These are phyloP conservation scores for Homarus gammarus DNA, from an alignment of 2,888 invertebrate species.

Conservation along the genomic window DNA sequence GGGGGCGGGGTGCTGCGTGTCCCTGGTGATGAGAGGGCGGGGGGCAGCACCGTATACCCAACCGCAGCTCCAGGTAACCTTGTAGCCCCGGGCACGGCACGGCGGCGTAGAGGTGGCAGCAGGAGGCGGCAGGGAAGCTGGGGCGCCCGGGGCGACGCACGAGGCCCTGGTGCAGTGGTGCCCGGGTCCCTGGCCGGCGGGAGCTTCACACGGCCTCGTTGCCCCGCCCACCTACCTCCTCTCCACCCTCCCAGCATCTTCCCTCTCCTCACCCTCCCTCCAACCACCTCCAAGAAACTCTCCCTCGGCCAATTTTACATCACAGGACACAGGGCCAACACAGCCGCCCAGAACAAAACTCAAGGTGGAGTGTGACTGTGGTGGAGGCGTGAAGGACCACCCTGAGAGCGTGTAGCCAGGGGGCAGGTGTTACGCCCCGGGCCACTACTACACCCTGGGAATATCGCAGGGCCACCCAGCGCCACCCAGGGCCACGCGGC, in stretches of 20 bases:
- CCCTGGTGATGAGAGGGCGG: not conserved
- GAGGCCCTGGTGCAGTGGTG: conserved; percentile 31
- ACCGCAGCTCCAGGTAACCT: not conserved
- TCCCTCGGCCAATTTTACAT: not conserved
- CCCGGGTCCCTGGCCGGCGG: conserved; percentile 1
- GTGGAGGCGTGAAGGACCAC: not conserved
- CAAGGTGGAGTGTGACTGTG: not conserved
- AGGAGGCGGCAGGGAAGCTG: conserved; percentile 5
- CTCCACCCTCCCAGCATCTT: not conserved
- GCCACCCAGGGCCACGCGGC: not conserved
- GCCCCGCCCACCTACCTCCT: not conserved
- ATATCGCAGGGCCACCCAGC: not conserved
- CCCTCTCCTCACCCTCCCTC: not conserved
- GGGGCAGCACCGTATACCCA: not conserved
- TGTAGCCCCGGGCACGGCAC: not conserved
- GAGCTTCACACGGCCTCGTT: conserved; percentile 23
- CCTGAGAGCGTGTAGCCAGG: not conserved
- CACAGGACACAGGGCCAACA: not conserved
- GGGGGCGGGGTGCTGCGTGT: too few species aligned
- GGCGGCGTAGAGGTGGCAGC: not conserved
- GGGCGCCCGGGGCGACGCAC: conserved; percentile 19
- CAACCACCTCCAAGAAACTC: not conserved
- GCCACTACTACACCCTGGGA: not conserved
- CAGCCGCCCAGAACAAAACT: not conserved
- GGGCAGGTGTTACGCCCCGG: not conserved